Evolutionary conservation across 2,888 invertebrate species (phyloP), one percentile per base, ranked within the genome.

Genomic region (Adela reaumurella): DNA sequence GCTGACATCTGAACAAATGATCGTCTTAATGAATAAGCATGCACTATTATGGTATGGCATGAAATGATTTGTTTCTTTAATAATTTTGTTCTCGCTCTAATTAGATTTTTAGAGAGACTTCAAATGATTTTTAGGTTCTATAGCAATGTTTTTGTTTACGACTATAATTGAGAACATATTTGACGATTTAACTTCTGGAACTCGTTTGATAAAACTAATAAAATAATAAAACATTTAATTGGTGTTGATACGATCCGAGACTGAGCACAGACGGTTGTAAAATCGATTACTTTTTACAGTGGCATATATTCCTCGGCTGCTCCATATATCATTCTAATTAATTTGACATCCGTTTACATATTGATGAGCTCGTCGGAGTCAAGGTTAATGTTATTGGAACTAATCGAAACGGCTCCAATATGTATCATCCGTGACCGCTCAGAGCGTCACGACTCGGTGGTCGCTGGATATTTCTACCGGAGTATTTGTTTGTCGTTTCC

Each of bases 21-120:
- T 58, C 52, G 52, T 29, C 56, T 52, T 72, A 72, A 74, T 70
- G 67, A 70, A 70, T 70, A 70, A 69, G 60, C 65, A 70, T 65
- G 62, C 56, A 54, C 62, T 53, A 65, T 68, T 63, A 63, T 57
- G 57, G 61, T 56, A 59, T n/a, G n/a, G 62, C 61, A 64, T 70
- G 62, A 62, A 63, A 66, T 62, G 63, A 65, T 67, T 62, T 63
- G 64, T 70, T 63, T 64, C 62, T 63, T 58, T 59, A 62, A 63
- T 60, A 57, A 61, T 59, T 55, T 8, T 8, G 24, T 24, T 4
- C 24, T 24, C 8, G 24, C n/a, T n/a, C n/a, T n/a, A n/a, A n/a
- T n/a, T n/a, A n/a, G n/a, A n/a, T n/a, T n/a, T n/a, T n/a, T n/a
- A n/a, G n/a, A n/a, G n/a, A n/a, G n/a, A n/a, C n/a, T n/a, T n/a